Evolutionary conservation across 92 coral and sea anemone genomes (phyloP), one percentile per base, ranked within the genome.

Genomic region (Zoanthus solanderi): DNA sequence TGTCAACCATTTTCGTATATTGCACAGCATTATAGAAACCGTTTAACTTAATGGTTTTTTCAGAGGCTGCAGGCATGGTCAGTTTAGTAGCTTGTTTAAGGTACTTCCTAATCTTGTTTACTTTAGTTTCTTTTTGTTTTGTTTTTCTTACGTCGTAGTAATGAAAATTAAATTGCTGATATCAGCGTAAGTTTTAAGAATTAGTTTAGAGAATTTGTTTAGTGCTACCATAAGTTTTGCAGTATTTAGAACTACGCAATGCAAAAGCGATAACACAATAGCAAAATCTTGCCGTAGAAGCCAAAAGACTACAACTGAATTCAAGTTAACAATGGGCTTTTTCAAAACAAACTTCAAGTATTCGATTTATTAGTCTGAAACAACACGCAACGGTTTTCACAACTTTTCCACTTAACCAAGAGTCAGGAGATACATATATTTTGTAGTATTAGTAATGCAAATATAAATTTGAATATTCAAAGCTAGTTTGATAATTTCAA

Each of bases 401-500:
- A 63, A 63, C 28, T 16, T n/a, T 63, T 16, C n/a, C 18, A 4
- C 32, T 37, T 37, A 18, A 7, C 17, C 4, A 58, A 15, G n/a
- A 8, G 31, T 63, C 30, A 63, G 83, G 31, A 52, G 17, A 57
- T 45, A 10, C 2, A 8, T 67, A 60, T 57, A 16, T 45, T 60
- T 66, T 65, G 23, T 37, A 34, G 47, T 53, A 17, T 34, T 32
- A n/a, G 9, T 11, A 50, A 65, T 29, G 2, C 66, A 66, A 54
- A 30, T 65, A 65, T 13, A 60, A 81, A 81, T 61, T 81, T 54
- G 75, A 37, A 66, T 80, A 81, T 81, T 66, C 61, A 46, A 68
- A 81, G 16, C 57, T 79, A 79, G 85, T 65, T 81, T 58, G 66
- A 65, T 45, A 80, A 63, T 66, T 65, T 37, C 75, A 37, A 63